A percentile compares a stretch with the other conserved stretches of the same genome.
These are phyloP conservation scores for Fregata magnificens DNA, from an alignment of 2,113 vertebrate genomes.

Conservation along the genomic window DNA sequence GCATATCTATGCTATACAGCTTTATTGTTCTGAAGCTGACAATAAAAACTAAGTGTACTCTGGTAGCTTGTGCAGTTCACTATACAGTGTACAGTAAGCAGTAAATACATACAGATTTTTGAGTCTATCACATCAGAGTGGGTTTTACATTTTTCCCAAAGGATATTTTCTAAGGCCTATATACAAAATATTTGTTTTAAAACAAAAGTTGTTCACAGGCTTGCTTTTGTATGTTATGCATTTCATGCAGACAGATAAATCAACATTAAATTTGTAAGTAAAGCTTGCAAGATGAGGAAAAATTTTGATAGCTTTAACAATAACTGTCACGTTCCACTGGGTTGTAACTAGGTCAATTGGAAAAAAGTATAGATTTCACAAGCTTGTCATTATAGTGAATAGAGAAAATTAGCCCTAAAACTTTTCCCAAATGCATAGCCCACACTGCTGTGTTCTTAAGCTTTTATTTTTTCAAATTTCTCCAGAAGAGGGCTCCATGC, in stretches of 20 bases:
- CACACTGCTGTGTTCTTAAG: neutral
- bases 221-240: neutral
- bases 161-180: neutral
- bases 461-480: slow-evolving; percentile 56
- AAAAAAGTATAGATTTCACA: neutral
- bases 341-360: neutral
- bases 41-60: neutral
- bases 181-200: neutral
- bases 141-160: neutral
- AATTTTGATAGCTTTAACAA: neutral
- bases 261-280: neutral
- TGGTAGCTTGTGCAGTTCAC: neutral
- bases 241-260: neutral
- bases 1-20: neutral
- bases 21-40: slow-evolving; percentile 7
- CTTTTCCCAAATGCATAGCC: neutral
- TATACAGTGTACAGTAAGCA: neutral
- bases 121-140: neutral
- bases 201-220: neutral
- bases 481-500: slow-evolving; percentile 85
- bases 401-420: neutral
- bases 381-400: neutral
- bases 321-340: neutral
- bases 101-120: neutral
- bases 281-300: neutral